These are phyloP conservation scores for Tetramorium alpestre DNA, from an alignment of 1,140 invertebrate species.

Conservation along the genomic window DNA sequence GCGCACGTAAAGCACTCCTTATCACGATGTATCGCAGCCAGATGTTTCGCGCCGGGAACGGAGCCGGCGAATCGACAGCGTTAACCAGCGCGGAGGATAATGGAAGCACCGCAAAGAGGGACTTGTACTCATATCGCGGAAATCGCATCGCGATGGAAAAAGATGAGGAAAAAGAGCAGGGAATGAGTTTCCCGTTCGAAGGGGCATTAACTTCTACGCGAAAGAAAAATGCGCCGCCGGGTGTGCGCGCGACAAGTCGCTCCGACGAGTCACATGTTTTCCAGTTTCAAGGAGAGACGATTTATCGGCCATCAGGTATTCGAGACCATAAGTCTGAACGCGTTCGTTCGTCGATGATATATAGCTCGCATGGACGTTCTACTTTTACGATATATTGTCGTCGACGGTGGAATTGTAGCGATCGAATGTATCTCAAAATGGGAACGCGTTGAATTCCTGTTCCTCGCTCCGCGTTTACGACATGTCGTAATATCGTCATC, in stretches of 20 bases:
- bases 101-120: neutral
- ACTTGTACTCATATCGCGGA: conserved; percentile 2
- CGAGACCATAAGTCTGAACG: conserved; percentile 37
- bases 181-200: conserved; percentile 13
- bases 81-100: conserved; percentile 33
- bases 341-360: conserved; percentile 49
- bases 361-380: conserved; percentile 42
- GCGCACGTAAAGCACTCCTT: conserved; percentile 29
- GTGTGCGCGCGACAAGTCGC: conserved; percentile 25
- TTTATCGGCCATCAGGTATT: conserved; percentile 55
- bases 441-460: conserved; percentile 1
- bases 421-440: conserved; percentile 39
- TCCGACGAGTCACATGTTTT: conserved; percentile 44
- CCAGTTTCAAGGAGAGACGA: conserved; percentile 51
- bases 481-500: conserved; percentile 29
- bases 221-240: conserved; percentile 29
- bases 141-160: conserved; percentile 17
- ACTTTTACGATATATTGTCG: conserved; percentile 54
- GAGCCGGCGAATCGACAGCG: conserved; percentile 29
- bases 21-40: conserved; percentile 48
- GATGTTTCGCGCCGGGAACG: conserved; percentile 19
- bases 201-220: conserved; percentile 12
- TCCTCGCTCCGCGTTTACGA: neutral
- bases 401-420: conserved; percentile 33
- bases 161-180: neutral